phyloP scores from a whole-genome alignment of 1,140 invertebrate species.

The Drosophila orosa region DNA sequence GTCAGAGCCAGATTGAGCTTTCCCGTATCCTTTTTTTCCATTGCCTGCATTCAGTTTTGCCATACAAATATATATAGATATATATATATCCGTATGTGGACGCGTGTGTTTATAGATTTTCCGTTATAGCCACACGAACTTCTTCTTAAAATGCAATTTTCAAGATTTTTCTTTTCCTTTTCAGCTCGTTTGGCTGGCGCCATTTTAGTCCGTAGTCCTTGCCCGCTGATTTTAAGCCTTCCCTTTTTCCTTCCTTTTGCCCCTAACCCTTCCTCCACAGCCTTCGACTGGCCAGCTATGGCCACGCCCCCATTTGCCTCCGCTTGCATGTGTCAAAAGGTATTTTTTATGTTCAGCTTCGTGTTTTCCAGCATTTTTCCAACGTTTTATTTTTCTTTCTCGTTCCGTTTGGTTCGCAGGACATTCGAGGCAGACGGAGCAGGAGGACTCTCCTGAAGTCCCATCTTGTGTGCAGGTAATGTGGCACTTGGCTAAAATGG shows the following conservation, averaged over 20 bases:
- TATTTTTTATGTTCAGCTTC: constrained; percentile 80
- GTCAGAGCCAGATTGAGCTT: constrained; percentile 59
- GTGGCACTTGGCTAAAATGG: constrained; percentile 84
- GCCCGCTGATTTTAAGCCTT: constrained; percentile 72
- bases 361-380: constrained; percentile 76
- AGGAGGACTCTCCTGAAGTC: constrained; percentile 28
- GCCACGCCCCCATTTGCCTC: constrained; percentile 43
- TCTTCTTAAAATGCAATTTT: constrained; percentile 83
- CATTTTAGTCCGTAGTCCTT: constrained; percentile 61
- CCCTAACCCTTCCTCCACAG: neutral
- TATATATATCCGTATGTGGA: constrained; percentile 7
- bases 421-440: constrained; percentile 2
- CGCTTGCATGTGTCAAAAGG: constrained; percentile 82
- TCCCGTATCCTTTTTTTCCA: constrained; percentile 39
- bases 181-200: constrained; percentile 55
- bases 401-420: constrained; percentile 23
- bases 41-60: constrained; percentile 35
- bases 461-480: constrained; percentile 83
- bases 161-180: constrained; percentile 66
- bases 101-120: constrained; percentile 74
- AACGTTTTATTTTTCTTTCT: constrained; percentile 65
- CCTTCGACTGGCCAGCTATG: constrained; percentile 23
- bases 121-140: constrained; percentile 77
- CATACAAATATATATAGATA: neutral
- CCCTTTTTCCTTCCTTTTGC: neutral